phyloP scores from a whole-genome alignment of 2,888 invertebrate genomes.

The Cryptops parisi region DNA sequence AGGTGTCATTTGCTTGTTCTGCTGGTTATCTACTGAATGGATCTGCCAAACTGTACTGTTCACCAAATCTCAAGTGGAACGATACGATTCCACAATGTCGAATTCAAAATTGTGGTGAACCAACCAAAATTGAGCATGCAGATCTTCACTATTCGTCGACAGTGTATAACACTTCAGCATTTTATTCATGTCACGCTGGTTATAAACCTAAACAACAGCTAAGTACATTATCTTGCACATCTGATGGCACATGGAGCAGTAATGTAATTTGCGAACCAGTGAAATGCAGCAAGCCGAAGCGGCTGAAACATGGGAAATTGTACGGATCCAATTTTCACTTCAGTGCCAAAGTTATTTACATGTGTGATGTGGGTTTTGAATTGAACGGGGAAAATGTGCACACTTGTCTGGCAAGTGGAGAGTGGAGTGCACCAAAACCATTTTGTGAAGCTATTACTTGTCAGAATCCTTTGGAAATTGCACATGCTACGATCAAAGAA shows the following conservation, averaged over 20 bases:
- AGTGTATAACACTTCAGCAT: neutral
- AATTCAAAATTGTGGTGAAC: neutral
- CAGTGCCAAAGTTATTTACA: neutral
- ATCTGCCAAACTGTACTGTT: neutral
- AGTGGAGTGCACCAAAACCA: constrained; percentile 18
- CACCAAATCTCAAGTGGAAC: neutral
- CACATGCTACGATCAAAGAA: constrained; percentile 11
- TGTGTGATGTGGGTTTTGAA: neutral
- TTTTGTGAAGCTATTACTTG: constrained; percentile 22
- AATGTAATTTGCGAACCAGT: neutral
- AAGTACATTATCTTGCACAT: neutral
- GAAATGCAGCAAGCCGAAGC: neutral
- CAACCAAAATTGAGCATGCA: neutral
- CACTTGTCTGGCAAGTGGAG: constrained; percentile 23
- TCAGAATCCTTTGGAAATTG: constrained; percentile 16
- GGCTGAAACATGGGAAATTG: neutral
- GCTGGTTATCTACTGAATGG: constrained; percentile 24
- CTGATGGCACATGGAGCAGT: neutral
- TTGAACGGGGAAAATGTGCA: constrained; percentile 23
- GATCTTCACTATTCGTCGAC: neutral
- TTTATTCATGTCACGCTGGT: neutral
- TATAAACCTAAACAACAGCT: neutral
- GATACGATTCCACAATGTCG: neutral
- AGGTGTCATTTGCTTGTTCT: constrained; percentile 23
- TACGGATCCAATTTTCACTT: neutral